Evolutionary conservation across 2,888 invertebrate genomes (phyloP), one percentile per base, ranked within the genome.

Genomic region (Agriotes lineatus): DNA sequence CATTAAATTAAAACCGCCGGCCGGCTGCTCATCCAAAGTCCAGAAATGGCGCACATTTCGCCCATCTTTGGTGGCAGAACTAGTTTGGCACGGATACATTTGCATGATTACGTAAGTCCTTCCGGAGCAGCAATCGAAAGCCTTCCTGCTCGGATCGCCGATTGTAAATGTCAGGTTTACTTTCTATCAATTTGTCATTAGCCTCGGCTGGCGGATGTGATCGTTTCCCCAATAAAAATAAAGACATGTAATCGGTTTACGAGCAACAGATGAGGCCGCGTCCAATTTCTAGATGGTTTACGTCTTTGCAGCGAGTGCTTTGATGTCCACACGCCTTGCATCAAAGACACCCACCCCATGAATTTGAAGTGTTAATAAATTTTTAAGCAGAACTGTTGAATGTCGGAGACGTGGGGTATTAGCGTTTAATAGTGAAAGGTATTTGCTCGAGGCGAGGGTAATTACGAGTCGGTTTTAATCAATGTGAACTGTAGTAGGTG

Each of bases 151-250:
- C n/a, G 4, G 12, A 9, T 25, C n/a, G 10, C 18, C 16, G 42
- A 42, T 1, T 1, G 14, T 7, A 42, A 12, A 16, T 42, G 12
- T 16, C 3, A 42, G 3, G 18, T 48, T 48, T 48, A 48, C 48
- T 48, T 48, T 48, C 48, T 48, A 48, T 25, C 7, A 25, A 7
- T 25, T 25, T 25, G 25, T 25, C 3, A 12, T 39, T 39, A 14
- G 7, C 20, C 10, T 25, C 10, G 7, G 20, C 22, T 44, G 18
- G 37, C 1, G 44, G 44, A 44, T 20, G n/a, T 19, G 10, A 6
- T 22, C 12, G 14, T 12, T 39, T 48, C 25, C 48, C 16, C 16
- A 42, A 42, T 48, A 48, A 48, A 48, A 48, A 48, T 25, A 48
- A 48, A 22, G 22, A 19, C 3, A 20, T 20, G 45, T 22, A 19